Percentiles rank a stretch among this genome's conserved stretches.
Evolutionary conservation across 1,140 invertebrate species (phyloP).

Genomic region (Leptopilina clavipes): DNA sequence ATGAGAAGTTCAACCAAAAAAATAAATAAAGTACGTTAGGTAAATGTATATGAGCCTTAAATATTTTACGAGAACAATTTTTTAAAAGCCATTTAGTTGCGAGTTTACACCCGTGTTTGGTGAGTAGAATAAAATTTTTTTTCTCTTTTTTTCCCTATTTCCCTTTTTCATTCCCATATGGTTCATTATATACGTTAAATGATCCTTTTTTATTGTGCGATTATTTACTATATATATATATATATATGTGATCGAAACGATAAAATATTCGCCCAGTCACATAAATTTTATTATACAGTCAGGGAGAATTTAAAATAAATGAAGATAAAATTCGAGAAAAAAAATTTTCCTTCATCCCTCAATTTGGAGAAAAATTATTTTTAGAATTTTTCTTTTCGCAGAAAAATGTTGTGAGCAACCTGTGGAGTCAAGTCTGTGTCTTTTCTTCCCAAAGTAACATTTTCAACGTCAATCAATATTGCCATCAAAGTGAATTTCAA

Average conservation of each 20-base stretch:
- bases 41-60: slow-evolving; percentile 18
- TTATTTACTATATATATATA: too few relatives aligned
- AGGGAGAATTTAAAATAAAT: too few relatives aligned
- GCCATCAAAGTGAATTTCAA: slow-evolving; percentile 13
- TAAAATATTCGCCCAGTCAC: too few relatives aligned
- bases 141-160: too few relatives aligned
- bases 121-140: neutral
- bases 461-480: neutral
- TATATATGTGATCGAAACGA: slow-evolving; percentile 9
- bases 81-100: slow-evolving; percentile 1
- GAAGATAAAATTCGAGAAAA: too few relatives aligned
- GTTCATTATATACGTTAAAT: slow-evolving; percentile 33
- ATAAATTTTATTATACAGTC: too few relatives aligned
- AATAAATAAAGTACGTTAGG: neutral
- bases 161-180: too few relatives aligned
- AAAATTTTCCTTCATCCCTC: too few relatives aligned
- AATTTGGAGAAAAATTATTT: too few relatives aligned
- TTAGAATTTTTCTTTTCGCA: too few relatives aligned
- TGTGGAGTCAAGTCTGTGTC: neutral
- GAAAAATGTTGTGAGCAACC: neutral
- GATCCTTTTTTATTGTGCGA: slow-evolving; percentile 2
- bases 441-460: neutral
- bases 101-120: neutral
- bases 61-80: neutral
- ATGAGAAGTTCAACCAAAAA: neutral